phyloP scores from a whole-genome alignment of 2,888 invertebrate genomes.

The Drosophila pseudotakahashii region DNA sequence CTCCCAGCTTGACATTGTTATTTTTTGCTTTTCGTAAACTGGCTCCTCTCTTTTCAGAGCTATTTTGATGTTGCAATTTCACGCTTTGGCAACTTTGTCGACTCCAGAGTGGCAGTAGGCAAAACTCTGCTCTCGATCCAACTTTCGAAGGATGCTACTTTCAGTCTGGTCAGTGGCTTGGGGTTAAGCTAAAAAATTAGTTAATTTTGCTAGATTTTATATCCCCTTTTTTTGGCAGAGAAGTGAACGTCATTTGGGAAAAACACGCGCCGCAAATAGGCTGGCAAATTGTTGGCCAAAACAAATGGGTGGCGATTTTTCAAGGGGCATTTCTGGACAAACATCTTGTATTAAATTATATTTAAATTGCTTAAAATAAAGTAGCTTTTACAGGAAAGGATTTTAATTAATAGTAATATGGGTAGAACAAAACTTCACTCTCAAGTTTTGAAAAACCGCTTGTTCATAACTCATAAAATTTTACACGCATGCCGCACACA shows the following conservation, averaged over 20 bases:
- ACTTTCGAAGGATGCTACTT: conserved; percentile 18
- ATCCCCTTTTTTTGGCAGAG: conserved; percentile 19
- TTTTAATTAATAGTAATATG: neutral
- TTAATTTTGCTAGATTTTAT: conserved; percentile 66
- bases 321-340: too few relatives aligned
- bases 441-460: conserved; percentile 15
- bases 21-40: conserved; percentile 14
- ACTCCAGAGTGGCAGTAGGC: conserved; percentile 51
- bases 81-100: conserved; percentile 72
- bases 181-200: conserved; percentile 69
- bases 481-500: conserved; percentile 32
- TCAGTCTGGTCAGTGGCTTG: conserved; percentile 63
- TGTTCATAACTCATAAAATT: conserved; percentile 58
- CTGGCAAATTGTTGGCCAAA: conserved; percentile 56
- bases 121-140: conserved; percentile 26
- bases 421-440: neutral
- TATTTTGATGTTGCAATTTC: conserved; percentile 77
- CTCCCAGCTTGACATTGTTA: conserved; percentile 56
- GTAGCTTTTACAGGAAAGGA: neutral
- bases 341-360: too few relatives aligned
- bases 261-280: conserved; percentile 54
- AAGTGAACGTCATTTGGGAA: conserved; percentile 23
- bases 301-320: conserved; percentile 2
- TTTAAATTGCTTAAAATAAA: neutral
- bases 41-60: conserved; percentile 28